A percentile compares a stretch with the other conserved stretches of the same genome.
Conservation (phyloP, 2,797 vertebrate genomes). For the Threskiornis aethiopicus region DNA sequence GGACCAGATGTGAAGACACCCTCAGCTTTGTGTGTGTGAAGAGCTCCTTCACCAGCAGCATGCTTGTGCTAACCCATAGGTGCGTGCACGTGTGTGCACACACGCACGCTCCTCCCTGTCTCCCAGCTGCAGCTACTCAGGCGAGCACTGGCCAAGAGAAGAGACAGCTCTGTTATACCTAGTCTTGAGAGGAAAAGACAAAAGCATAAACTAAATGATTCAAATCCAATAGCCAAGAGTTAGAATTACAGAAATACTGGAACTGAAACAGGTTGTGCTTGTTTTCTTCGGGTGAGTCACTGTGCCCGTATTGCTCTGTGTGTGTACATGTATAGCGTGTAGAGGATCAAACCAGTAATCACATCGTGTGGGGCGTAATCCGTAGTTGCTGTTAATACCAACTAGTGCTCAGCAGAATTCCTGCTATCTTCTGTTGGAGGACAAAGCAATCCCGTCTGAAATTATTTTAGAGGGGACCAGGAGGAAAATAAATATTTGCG, state of each 20-base stretch:
- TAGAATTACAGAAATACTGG: neutral
- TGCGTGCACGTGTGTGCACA: rapidly evolving
- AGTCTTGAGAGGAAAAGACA: neutral
- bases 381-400: neutral
- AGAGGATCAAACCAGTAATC: neutral
- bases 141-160: rapidly evolving
- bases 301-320: neutral
- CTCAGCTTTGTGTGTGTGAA: neutral
- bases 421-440: neutral
- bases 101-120: neutral
- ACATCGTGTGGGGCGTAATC: neutral
- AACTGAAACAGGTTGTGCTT: neutral
- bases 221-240: neutral
- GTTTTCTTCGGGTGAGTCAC: neutral
- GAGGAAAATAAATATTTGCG: neutral
- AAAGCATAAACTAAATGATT: neutral
- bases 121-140: neutral
- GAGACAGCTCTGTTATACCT: neutral
- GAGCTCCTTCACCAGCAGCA: neutral
- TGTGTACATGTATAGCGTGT: rapidly evolving
- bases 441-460: neutral
- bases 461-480: neutral
- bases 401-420: neutral
- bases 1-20: neutral
- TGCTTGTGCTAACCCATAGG: neutral